Evolutionary conservation across 2,113 vertebrate genomes (phyloP).

Genomic region (Mungos mungo): DNA sequence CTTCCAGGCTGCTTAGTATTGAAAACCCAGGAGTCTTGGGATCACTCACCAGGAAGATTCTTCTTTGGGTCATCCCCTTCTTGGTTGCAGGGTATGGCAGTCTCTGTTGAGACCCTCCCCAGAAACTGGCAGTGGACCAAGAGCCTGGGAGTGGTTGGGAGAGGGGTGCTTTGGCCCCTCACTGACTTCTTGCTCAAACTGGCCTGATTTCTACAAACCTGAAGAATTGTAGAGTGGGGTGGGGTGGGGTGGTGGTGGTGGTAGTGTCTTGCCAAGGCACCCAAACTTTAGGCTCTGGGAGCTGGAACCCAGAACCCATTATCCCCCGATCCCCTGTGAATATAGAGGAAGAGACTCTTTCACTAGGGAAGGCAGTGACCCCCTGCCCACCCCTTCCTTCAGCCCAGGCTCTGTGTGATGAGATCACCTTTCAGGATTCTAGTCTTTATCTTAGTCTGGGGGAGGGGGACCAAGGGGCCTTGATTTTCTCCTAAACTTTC

Average conservation of each 20-base stretch:
- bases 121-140: not conserved
- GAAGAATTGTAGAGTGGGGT: not conserved
- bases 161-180: not conserved
- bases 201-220: not conserved
- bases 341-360: not conserved
- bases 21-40: slow-evolving; percentile 17
- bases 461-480: slow-evolving; percentile 47
- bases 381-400: slow-evolving; percentile 42
- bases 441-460: slow-evolving; percentile 69
- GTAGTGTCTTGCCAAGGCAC: not conserved
- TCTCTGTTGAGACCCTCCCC: not conserved
- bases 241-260: not conserved
- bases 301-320: not conserved
- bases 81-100: not conserved
- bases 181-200: not conserved
- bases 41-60: not conserved
- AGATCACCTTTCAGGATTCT: slow-evolving; percentile 78
- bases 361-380: slow-evolving; percentile 17
- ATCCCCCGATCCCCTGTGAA: not conserved
- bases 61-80: not conserved
- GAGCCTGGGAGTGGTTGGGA: not conserved
- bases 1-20: not conserved
- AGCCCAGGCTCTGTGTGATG: slow-evolving; percentile 52
- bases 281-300: not conserved
- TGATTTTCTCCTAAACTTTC: slow-evolving; percentile 29